Percentiles rank a stretch among this genome's conserved stretches.
These are phyloP conservation scores for Solea senegalensis DNA, from an alignment of 2,113 vertebrate species.

Conservation along the genomic window DNA sequence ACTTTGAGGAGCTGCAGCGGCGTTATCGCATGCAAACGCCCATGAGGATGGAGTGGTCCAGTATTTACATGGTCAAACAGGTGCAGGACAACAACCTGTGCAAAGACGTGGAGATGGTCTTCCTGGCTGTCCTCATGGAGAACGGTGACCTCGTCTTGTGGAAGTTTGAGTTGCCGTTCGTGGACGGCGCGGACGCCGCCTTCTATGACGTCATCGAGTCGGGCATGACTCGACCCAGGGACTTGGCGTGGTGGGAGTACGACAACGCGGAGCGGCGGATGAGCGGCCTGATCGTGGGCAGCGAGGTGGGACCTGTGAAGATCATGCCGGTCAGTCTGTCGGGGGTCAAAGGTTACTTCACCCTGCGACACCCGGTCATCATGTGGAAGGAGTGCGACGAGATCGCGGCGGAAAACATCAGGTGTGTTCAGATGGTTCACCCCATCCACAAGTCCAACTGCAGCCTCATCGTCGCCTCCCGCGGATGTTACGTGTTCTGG, in stretches of 20 bases:
- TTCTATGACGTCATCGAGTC: constrained; percentile 92
- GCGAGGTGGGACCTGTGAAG: constrained; percentile 88
- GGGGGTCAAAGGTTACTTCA: constrained; percentile 96
- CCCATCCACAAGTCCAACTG: constrained; percentile 91
- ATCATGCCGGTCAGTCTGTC: constrained; percentile 93
- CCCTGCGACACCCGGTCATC: constrained; percentile 89
- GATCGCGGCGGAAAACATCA: constrained; percentile 90
- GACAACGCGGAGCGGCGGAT: constrained; percentile 89
- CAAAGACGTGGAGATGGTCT: constrained; percentile 86
- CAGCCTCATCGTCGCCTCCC: constrained; percentile 91
- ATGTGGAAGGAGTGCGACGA: constrained; percentile 92
- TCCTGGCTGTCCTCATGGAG: constrained; percentile 93
- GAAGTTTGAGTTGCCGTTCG: constrained; percentile 90
- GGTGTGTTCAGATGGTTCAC: constrained; percentile 89
- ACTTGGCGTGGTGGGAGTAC: constrained; percentile 96
- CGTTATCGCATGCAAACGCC: constrained; percentile 93
- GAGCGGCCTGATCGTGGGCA: constrained; percentile 94
- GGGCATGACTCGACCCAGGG: constrained; percentile 85
- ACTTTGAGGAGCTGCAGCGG: constrained; percentile 87
- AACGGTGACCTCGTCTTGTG: constrained; percentile 92
- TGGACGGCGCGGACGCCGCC: constrained; percentile 82
- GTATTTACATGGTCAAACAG: constrained; percentile 90
- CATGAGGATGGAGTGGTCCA: constrained; percentile 95
- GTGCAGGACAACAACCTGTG: constrained; percentile 89
- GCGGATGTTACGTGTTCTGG: constrained; percentile 95